A percentile compares a stretch with the other conserved stretches of the same genome.
Conservation (phyloP, 2,113 vertebrate genomes). For the Himantopus leucocephalus region DNA sequence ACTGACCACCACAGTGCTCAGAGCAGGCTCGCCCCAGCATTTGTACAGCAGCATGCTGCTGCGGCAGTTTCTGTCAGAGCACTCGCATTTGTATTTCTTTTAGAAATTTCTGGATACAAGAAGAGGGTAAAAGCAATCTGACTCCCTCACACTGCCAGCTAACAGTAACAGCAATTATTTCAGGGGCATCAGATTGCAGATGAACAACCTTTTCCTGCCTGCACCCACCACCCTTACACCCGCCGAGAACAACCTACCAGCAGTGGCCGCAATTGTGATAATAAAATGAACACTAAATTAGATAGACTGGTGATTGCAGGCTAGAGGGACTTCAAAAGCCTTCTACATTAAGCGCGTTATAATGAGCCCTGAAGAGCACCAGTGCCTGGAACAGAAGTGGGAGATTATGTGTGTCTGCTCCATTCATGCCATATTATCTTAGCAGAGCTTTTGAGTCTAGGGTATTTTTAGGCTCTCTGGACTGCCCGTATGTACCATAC, state of each 20-base stretch:
- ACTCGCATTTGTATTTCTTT: not conserved
- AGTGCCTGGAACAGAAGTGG: not conserved
- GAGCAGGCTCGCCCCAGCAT: not conserved
- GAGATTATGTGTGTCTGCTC: not conserved
- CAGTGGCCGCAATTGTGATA: not conserved
- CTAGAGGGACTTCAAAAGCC: not conserved
- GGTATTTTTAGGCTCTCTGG: not conserved
- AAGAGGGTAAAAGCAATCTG: not conserved
- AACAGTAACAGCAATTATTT: not conserved
- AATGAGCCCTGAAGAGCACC: not conserved
- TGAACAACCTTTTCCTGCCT: not conserved
- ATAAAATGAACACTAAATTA: not conserved
- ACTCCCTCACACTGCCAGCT: not conserved
- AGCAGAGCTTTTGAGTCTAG: not conserved
- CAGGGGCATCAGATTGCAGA: not conserved
- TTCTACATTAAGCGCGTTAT: not conserved
- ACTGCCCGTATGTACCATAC: not conserved
- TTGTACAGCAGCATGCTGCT: not conserved
- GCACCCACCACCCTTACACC: not conserved
- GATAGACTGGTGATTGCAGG: not conserved
- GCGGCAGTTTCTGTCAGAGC: not conserved
- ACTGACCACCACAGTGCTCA: not conserved
- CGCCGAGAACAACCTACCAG: not conserved
- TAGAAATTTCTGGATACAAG: not conserved
- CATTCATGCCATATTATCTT: accelerated